Evolutionary conservation across 2,797 vertebrate genomes (phyloP).

Genomic region (Crocodylus rhombifer): DNA sequence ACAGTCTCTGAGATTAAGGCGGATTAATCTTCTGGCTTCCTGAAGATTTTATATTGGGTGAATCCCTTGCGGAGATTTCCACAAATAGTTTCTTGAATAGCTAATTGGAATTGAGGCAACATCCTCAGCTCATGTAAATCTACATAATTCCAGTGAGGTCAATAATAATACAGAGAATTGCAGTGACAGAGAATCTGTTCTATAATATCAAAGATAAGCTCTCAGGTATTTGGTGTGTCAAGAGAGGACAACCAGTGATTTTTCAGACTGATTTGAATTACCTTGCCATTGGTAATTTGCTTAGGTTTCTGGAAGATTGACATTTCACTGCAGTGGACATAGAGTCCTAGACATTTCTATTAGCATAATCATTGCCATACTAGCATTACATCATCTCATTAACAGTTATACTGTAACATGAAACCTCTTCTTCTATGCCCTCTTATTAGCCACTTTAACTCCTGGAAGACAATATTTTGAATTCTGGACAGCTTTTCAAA

Average conservation of each 20-base stretch:
- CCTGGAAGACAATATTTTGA: not conserved
- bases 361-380: not conserved
- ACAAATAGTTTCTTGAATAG: conserved; percentile 17
- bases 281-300: not conserved
- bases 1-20: not conserved
- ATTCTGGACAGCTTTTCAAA: not conserved
- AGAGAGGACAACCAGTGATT: too few species aligned
- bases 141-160: not conserved
- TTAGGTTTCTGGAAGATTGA: not conserved
- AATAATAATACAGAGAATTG: not conserved
- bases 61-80: not conserved
- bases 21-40: conserved; percentile 19
- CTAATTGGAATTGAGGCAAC: conserved; percentile 6
- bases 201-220: not conserved
- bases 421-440: not conserved
- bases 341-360: not conserved
- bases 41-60: not conserved
- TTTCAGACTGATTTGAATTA: too few species aligned
- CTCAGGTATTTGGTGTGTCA: not conserved
- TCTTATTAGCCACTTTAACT: not conserved
- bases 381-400: not conserved
- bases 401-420: not conserved
- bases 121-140: not conserved
- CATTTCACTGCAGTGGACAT: not conserved
- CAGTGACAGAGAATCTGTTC: not conserved